A percentile compares a stretch with the other conserved stretches of the same genome.
phyloP scores from a whole-genome alignment of 2,888 invertebrate genomes.

The Amiota minor region DNA sequence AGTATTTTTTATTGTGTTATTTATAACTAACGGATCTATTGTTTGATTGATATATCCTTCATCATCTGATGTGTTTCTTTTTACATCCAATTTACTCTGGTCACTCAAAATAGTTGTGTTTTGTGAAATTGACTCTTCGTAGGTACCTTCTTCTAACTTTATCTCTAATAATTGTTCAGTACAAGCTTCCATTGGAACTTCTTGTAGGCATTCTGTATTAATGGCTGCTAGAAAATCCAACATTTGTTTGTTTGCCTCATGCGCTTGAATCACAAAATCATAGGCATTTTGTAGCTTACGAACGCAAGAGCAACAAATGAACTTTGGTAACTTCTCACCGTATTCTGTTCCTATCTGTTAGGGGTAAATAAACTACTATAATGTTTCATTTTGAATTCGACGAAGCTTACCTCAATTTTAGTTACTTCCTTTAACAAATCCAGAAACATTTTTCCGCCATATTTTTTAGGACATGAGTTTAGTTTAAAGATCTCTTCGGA shows the following conservation, averaged over 20 bases:
- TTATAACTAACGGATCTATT: background rate
- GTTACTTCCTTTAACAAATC: constrained; percentile 54
- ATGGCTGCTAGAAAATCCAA: constrained; percentile 40
- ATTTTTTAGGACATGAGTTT: constrained; percentile 47
- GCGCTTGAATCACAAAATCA: constrained; percentile 59
- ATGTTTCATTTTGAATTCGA: background rate
- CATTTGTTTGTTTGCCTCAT: constrained; percentile 48
- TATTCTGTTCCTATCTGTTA: constrained; percentile 40
- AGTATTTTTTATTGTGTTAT: background rate
- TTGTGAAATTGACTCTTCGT: background rate
- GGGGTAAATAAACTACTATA: background rate
- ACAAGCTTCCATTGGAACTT: background rate
- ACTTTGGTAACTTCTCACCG: constrained; percentile 52
- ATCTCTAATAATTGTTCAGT: background rate
- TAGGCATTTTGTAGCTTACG: constrained; percentile 58
- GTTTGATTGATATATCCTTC: background rate
- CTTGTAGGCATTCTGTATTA: background rate
- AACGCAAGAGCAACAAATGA: constrained; percentile 56
- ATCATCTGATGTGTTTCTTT: background rate
- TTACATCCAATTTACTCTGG: background rate
- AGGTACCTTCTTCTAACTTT: background rate
- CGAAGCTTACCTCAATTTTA: constrained; percentile 49
- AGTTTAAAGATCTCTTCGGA: too few relatives aligned
- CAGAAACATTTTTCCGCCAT: constrained; percentile 52
- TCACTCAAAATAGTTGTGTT: background rate